Conservation (phyloP, 2,113 vertebrate genomes). For the Asarcornis scutulata region DNA sequence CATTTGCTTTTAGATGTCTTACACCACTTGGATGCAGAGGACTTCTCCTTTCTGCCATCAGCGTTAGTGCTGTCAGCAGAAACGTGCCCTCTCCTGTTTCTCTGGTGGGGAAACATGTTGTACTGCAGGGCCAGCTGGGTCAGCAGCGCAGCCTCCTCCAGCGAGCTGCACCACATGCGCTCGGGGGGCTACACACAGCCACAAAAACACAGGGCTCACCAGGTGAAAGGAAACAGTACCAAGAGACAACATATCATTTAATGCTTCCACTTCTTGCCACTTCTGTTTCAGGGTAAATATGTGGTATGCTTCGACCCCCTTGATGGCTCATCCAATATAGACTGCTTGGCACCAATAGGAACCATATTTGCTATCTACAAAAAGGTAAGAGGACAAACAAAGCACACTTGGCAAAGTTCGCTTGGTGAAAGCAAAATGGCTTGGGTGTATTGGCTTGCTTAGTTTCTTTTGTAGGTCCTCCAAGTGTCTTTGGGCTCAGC, state of each 20-base stretch:
- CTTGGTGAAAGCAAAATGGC: neutral
- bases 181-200: neutral
- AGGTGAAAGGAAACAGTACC: neutral
- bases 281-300: constrained; percentile 88
- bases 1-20: neutral
- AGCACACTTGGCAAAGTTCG: neutral
- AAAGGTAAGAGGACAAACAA: constrained; percentile 78
- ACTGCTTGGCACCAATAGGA: constrained; percentile 95
- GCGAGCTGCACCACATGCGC: accelerated
- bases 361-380: constrained; percentile 97
- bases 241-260: neutral
- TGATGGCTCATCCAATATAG: constrained; percentile 97
- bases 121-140: neutral
- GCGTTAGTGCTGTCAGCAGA: neutral
- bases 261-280: neutral
- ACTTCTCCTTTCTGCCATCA: neutral
- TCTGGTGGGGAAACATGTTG: neutral
- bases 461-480: neutral
- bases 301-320: constrained; percentile 96
- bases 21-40: neutral
- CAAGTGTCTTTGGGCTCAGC: neutral
- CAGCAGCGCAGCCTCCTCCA: neutral
- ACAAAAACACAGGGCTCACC: neutral
- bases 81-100: accelerated
- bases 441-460: neutral